Evolutionary conservation across 2,888 invertebrate genomes (phyloP), one percentile per base, ranked within the genome.

Genomic region (Acronicta leporina): DNA sequence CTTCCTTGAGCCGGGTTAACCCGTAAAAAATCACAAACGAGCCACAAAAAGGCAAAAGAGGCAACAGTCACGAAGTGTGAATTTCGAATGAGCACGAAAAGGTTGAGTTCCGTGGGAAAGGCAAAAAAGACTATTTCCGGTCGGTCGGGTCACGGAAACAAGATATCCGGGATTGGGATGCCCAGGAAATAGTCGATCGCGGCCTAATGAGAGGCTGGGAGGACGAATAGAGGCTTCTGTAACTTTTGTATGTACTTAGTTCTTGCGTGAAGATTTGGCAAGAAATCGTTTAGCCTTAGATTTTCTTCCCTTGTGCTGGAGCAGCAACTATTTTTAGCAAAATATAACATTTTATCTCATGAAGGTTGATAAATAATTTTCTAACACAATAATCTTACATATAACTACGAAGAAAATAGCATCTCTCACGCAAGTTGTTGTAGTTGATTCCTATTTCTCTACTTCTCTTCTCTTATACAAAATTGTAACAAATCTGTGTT

Each of bases 141-240:
- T 66, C 65, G 72, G 63, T 53, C 63, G 70, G 71, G 76, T 73
- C 71, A 66, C 87, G 89, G 90, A 87, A 85, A 78, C 83, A 78
- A 85, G 86, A 87, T 68, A 73, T 87, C 85, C 88, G 87, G 82
- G 77, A 71, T 76, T 79, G 76, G 80, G 80, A 71, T 70, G 68
- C 68, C 59, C 78, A 75, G 91, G 89, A 90, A 90, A 87, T 86
- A 82, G 85, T 73, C 84, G 84, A 86, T 87, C 84, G 81, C 71
- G 73, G 68, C 70, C 82, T 89, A 91, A 91, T 87, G 89, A 90
- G 86, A 81, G 83, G 79, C 70, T n/a, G 38, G 68, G 70, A 77
- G 38, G 65, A 73, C 68, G 68, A 66, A 76, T 56, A 54, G 68
- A 61, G 52, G 16, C 60, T 67, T 45, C 47, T 49, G 40, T 10